phyloP scores from a whole-genome alignment of 2,797 vertebrate genomes.

The Oryzias sinensis region DNA sequence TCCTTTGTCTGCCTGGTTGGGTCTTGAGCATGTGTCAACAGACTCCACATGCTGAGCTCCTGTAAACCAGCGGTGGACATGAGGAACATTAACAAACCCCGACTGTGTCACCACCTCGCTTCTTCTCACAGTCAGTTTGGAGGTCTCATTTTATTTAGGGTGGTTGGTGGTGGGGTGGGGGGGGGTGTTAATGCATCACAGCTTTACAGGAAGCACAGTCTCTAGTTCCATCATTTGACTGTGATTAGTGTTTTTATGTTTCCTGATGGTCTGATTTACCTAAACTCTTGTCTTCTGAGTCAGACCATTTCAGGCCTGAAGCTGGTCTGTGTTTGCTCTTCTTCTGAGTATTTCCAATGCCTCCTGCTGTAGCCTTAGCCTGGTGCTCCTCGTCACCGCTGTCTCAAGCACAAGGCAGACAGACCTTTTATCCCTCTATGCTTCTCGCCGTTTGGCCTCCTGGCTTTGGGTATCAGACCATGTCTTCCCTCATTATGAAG shows the following conservation, averaged over 20 bases:
- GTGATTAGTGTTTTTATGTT: constrained; percentile 48
- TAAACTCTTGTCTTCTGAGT: constrained; percentile 7
- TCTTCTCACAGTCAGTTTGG: constrained; percentile 46
- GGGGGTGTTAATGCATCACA: constrained; percentile 22
- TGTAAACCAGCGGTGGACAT: constrained; percentile 65
- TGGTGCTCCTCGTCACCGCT: constrained; percentile 40
- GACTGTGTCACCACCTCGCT: constrained; percentile 40
- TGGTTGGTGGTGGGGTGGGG: not conserved
- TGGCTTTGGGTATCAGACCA: constrained; percentile 28
- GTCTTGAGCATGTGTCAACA: constrained; percentile 30
- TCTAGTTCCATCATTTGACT: constrained; percentile 27
- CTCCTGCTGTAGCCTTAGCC: constrained; percentile 33
- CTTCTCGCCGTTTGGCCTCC: constrained; percentile 29
- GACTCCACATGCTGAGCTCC: constrained; percentile 57
- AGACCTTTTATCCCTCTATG: constrained; percentile 34
- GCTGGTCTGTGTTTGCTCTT: not conserved
- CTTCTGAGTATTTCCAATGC: constrained; percentile 33
- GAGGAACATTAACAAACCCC: constrained; percentile 63
- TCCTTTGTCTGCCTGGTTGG: not conserved
- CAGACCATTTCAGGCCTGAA: not conserved
- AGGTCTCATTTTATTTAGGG: constrained; percentile 40
- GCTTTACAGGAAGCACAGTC: constrained; percentile 45
- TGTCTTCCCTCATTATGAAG: constrained; percentile 51
- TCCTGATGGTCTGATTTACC: constrained; percentile 23
- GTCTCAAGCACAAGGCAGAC: constrained; percentile 48